A percentile compares a stretch with the other conserved stretches of the same genome.
phyloP scores from a whole-genome alignment of 2,113 vertebrate species.

The Melospiza georgiana region DNA sequence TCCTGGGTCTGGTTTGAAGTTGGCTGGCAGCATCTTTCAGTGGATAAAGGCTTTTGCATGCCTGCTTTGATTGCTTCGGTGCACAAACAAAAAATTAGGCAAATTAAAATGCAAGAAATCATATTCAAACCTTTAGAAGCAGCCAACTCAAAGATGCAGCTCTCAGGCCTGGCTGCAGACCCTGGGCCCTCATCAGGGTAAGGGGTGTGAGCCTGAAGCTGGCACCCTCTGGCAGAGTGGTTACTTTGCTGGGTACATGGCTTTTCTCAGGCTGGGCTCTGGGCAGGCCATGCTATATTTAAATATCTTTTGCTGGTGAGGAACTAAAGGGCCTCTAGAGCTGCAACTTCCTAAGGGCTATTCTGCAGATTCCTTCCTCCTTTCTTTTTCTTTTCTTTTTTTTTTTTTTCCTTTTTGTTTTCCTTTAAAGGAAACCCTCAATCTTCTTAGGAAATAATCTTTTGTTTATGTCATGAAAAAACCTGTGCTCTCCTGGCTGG shows the following conservation, averaged over 20 bases:
- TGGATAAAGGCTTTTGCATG: neutral
- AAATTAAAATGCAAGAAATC: neutral
- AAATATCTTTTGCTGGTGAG: slow-evolving; percentile 21
- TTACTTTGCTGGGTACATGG: neutral
- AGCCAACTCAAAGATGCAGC: neutral
- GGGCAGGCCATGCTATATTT: slow-evolving; percentile 38
- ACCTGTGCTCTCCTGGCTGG: neutral
- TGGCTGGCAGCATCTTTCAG: neutral
- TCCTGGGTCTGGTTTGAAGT: neutral
- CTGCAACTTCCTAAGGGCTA: slow-evolving; percentile 43
- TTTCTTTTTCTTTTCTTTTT: neutral
- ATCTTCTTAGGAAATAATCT: slow-evolving; percentile 59
- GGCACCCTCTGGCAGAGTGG: neutral
- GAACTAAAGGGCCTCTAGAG: slow-evolving; percentile 38
- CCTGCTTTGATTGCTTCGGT: neutral
- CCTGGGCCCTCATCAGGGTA: neutral
- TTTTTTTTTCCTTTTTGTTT: slow-evolving; percentile 7
- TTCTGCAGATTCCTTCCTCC: slow-evolving; percentile 57
- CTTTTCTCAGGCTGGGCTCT: neutral
- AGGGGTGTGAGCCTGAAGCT: neutral
- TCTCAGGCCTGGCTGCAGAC: neutral
- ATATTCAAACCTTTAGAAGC: neutral
- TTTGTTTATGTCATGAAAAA: slow-evolving; percentile 61
- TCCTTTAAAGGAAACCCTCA: slow-evolving; percentile 47
- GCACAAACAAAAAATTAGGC: neutral